phyloP scores from a whole-genome alignment of 2,113 vertebrate species.

The Spermophilus dauricus region DNA sequence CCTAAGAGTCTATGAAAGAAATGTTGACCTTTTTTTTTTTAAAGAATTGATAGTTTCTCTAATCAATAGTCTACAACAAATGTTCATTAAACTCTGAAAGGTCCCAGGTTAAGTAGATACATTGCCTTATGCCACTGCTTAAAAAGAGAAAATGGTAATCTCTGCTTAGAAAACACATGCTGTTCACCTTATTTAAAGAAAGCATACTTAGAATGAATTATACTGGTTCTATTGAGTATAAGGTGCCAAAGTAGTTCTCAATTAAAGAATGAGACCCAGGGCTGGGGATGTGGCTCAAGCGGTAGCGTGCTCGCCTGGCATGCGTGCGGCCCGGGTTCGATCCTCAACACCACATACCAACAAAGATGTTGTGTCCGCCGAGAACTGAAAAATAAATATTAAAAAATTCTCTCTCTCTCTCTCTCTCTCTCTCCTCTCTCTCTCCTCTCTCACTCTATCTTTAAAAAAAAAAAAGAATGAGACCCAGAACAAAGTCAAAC shows the following conservation, averaged over 20 bases:
- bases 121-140: background rate
- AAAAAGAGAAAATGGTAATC: conserved; percentile 23
- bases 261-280: conserved; percentile 37
- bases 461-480: background rate
- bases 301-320: too few species aligned
- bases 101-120: background rate
- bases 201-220: conserved; percentile 19
- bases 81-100: conserved; percentile 2
- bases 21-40: background rate
- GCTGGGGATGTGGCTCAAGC: too few species aligned
- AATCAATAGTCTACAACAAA: background rate
- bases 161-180: background rate
- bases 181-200: conserved; percentile 36
- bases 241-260: conserved; percentile 22
- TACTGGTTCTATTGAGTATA: background rate
- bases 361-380: too few species aligned
- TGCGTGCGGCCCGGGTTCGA: too few species aligned
- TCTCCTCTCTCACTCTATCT: too few species aligned
- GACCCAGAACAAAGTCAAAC: background rate
- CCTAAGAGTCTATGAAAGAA: background rate
- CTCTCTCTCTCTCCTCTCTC: too few species aligned
- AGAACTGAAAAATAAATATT: too few species aligned
- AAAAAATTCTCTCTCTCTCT: too few species aligned
- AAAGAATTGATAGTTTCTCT: background rate
- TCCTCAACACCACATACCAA: too few species aligned